These are phyloP conservation scores for Paraplagusia blochii DNA, from an alignment of 2,113 vertebrate genomes.

Conservation along the genomic window DNA sequence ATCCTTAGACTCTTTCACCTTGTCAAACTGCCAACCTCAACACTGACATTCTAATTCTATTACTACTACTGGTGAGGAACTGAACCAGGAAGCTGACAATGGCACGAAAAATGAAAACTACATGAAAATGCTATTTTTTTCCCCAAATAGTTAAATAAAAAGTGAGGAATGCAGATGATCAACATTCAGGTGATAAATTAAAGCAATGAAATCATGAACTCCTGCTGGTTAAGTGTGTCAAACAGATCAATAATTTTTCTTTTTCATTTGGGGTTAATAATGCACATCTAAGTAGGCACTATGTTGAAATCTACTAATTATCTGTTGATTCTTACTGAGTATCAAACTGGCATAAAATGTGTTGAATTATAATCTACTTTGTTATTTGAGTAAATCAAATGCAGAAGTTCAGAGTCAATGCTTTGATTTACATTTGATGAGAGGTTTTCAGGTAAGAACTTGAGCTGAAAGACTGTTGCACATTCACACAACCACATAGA, in stretches of 20 bases:
- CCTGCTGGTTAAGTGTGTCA: background rate
- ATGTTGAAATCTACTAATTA: background rate
- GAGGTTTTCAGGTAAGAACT: constrained; percentile 19
- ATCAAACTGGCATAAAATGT: background rate
- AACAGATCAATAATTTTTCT: background rate
- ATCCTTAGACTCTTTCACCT: too few relatives aligned
- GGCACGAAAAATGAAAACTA: constrained; percentile 32
- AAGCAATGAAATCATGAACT: constrained; percentile 55
- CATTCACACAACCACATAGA: constrained; percentile 7
- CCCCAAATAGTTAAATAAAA: constrained; percentile 21
- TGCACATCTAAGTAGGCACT: background rate
- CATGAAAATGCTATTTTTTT: constrained; percentile 10
- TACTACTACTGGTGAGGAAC: constrained; percentile 70
- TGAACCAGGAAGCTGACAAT: constrained; percentile 67
- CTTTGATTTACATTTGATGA: constrained; percentile 60
- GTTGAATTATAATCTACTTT: background rate
- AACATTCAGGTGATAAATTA: constrained; percentile 51
- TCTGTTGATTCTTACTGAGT: background rate
- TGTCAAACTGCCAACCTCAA: constrained; percentile 48
- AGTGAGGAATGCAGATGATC: constrained; percentile 15
- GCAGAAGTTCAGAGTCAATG: constrained; percentile 49
- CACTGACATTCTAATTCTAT: constrained; percentile 55
- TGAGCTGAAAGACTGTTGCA: background rate
- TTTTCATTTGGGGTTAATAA: background rate
- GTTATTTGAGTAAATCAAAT: constrained; percentile 1